Evolutionary conservation across 2,888 invertebrate genomes (phyloP).

Genomic region (Sclerodermus sp.): DNA sequence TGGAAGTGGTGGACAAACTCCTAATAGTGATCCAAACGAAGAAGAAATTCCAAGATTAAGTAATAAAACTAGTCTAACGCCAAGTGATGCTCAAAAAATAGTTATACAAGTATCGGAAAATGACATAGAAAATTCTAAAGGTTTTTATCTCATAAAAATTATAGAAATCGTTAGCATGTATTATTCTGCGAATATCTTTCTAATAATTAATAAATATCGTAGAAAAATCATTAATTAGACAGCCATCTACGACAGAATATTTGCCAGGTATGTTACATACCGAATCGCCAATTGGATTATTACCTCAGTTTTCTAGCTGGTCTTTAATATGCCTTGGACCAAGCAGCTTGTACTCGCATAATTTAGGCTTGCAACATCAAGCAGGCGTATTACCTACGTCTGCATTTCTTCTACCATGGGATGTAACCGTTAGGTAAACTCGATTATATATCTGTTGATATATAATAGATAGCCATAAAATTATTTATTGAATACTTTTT

Average conservation of each 20-base stretch:
- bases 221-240: slow-evolving; percentile 66
- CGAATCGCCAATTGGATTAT: slow-evolving; percentile 71
- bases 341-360: slow-evolving; percentile 87
- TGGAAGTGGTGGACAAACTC: slow-evolving; percentile 50
- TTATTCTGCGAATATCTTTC: neutral
- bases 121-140: slow-evolving; percentile 54
- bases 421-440: slow-evolving; percentile 69
- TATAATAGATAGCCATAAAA: neutral
- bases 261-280: slow-evolving; percentile 88
- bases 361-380: slow-evolving; percentile 83
- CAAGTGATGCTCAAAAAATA: slow-evolving; percentile 54
- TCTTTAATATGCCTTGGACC: slow-evolving; percentile 87
- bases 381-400: slow-evolving; percentile 88
- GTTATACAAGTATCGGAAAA: slow-evolving; percentile 57
- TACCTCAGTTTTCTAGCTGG: slow-evolving; percentile 91
- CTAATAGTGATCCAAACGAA: slow-evolving; percentile 43
- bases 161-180: neutral
- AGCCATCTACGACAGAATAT: slow-evolving; percentile 86
- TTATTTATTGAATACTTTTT: neutral
- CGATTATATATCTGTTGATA: neutral
- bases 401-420: slow-evolving; percentile 93
- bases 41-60: slow-evolving; percentile 45
- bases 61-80: slow-evolving; percentile 47
- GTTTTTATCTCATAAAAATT: slow-evolving; percentile 27
- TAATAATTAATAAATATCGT: slow-evolving; percentile 5